phyloP scores from a whole-genome alignment of 2,888 invertebrate genomes.

The Rotaria magnacalcarata region DNA sequence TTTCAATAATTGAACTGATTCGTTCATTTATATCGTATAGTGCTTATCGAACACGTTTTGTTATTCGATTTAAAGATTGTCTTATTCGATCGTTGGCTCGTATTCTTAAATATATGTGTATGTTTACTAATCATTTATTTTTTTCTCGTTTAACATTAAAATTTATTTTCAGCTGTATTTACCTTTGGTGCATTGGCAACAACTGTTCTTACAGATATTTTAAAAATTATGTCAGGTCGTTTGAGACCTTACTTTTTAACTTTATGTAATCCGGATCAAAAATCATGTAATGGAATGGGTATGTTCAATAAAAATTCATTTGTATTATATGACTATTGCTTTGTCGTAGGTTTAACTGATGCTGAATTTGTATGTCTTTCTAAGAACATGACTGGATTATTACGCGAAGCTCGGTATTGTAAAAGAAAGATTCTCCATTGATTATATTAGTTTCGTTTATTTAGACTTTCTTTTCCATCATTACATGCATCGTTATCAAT shows the following conservation, averaged over 20 bases:
- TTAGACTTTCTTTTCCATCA: conserved; percentile 32
- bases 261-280: conserved; percentile 26
- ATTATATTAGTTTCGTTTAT: background rate
- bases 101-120: conserved; percentile 17
- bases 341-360: background rate
- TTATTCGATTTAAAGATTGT: conserved; percentile 26
- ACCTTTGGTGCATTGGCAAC: conserved; percentile 29
- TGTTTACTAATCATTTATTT: background rate
- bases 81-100: background rate
- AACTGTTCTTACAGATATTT: conserved; percentile 31
- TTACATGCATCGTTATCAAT: conserved; percentile 27
- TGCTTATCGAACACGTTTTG: conserved; percentile 27
- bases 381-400: background rate
- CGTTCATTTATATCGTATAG: background rate
- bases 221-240: conserved; percentile 24
- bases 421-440: too few relatives aligned
- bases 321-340: too few relatives aligned
- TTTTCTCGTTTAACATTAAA: background rate
- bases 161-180: conserved; percentile 6
- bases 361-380: conserved; percentile 25
- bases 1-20: conserved; percentile 22
- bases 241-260: conserved; percentile 36
- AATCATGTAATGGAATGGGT: conserved; percentile 37
- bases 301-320: background rate
- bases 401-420: background rate